Base-by-base conservation (phyloP, 2,888 invertebrate genomes). In the Nomada fucata region DNA sequence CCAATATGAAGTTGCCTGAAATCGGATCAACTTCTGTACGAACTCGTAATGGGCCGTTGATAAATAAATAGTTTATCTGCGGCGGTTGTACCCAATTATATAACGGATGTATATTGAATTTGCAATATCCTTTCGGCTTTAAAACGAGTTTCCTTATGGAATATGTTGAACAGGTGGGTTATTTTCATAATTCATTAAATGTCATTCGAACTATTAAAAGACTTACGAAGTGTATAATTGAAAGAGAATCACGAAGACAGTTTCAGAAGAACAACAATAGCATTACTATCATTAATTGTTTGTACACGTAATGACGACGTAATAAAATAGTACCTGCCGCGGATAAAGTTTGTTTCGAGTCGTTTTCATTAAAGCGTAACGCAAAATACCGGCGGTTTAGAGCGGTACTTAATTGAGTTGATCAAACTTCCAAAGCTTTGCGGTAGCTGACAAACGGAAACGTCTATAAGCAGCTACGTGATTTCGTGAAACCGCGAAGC, bases 351-450 rank as follows among this genome's bases (percentile, higher is more conserved):
- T 70, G 44, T 20, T 63, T 23, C 69, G 29, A 72, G 71, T 71
- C 55, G 71, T 65, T 67, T 79, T 67, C 76, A 72, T 79, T 79
- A n/a, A 53, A 69, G 67, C 53, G 64, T 53, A 59, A 70, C 57
- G 69, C 52, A 65, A 74, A 69, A 73, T 65, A 53, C 65, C 57
- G 44, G 15, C 20, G 50, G 61, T 18, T 47, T 47, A 47, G 61
- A 76, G 63, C 61, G 47, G 52, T 29, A 20, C 72, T 79, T 81
- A 81, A 74, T 78, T 70, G 78, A 78, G 60, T 74, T 73, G 53
- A 65, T 52, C 57, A 65, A 55, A 44, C 71, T 72, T 44, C 57
- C 47, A 63, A 71, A 61, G 47, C 55, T 55, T 63, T 57, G 73
- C 65, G 47, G 7, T 42, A 59, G n/a, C 29, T 59, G 44, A 65